A percentile compares a stretch with the other conserved stretches of the same genome.
Conservation (phyloP, 2,888 invertebrate genomes). For the Invenusta paracnida region DNA sequence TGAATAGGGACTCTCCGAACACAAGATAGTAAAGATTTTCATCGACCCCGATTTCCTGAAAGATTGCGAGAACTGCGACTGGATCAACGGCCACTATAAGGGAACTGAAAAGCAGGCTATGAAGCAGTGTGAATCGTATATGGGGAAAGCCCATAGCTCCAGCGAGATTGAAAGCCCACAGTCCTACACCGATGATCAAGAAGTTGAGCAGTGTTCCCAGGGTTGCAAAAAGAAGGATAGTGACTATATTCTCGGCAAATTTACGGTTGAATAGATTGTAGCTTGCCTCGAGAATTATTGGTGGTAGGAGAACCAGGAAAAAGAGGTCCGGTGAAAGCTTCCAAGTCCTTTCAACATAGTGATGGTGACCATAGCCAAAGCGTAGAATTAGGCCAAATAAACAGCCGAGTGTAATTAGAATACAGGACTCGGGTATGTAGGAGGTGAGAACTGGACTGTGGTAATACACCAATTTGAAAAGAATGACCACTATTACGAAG, state of each 20-base stretch:
- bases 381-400: constrained; percentile 35
- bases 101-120: constrained; percentile 62
- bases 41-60: constrained; percentile 65
- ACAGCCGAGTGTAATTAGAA: constrained; percentile 13
- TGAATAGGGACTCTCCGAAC: constrained; percentile 65
- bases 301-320: constrained; percentile 64
- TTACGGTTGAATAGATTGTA: constrained; percentile 64
- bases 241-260: constrained; percentile 64
- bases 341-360: not conserved
- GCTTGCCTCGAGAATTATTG: constrained; percentile 64
- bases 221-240: constrained; percentile 64
- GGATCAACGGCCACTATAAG: constrained; percentile 66
- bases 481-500: constrained; percentile 31
- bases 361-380: no score
- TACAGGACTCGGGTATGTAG: constrained; percentile 33
- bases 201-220: constrained; percentile 59
- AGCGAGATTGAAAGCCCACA: constrained; percentile 51
- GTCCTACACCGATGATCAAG: constrained; percentile 49
- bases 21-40: constrained; percentile 65
- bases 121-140: constrained; percentile 50
- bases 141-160: constrained; percentile 50
- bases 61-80: constrained; percentile 64
- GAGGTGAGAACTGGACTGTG: not conserved
- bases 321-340: constrained; percentile 56
- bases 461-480: constrained; percentile 26